Evolutionary conservation across 2,797 vertebrate genomes (phyloP).

Genomic region (Sebastes taczanowskii): DNA sequence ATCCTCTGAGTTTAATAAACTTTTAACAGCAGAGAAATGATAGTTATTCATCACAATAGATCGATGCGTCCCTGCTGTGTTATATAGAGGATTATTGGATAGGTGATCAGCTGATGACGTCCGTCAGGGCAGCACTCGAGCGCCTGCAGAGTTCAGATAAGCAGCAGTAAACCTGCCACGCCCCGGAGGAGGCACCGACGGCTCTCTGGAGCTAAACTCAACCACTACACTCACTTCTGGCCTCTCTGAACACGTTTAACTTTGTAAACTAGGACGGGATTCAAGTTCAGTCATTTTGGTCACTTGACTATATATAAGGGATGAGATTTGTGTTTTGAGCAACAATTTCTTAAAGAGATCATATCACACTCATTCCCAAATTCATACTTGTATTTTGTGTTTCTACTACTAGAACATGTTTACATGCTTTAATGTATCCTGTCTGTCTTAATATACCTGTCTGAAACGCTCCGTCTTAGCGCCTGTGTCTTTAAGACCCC

Average conservation of each 20-base stretch:
- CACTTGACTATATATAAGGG: background rate
- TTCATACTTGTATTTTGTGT: too few relatives aligned
- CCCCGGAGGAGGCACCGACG: conserved; percentile 56
- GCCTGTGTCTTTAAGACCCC: too few relatives aligned
- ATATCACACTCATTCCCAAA: too few relatives aligned
- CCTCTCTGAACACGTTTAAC: background rate
- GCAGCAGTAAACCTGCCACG: conserved; percentile 54
- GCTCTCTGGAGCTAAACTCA: conserved; percentile 3
- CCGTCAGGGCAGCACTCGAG: conserved; percentile 37
- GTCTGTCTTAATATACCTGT: too few relatives aligned
- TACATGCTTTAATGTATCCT: too few relatives aligned
- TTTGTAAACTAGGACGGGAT: background rate
- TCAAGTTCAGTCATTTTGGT: background rate
- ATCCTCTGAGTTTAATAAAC: background rate
- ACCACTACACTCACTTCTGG: background rate
- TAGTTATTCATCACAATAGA: background rate
- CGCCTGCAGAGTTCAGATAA: conserved; percentile 76
- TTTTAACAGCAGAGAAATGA: background rate
- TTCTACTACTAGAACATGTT: too few relatives aligned
- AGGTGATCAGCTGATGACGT: conserved; percentile 57
- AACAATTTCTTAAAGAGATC: background rate
- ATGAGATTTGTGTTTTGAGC: background rate
- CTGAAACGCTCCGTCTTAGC: too few relatives aligned
- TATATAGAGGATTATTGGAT: conserved; percentile 25
- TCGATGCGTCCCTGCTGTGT: background rate